A percentile compares a stretch with the other conserved stretches of the same genome.
Conservation (phyloP, 2,888 invertebrate genomes). For the Neelides folsomi region DNA sequence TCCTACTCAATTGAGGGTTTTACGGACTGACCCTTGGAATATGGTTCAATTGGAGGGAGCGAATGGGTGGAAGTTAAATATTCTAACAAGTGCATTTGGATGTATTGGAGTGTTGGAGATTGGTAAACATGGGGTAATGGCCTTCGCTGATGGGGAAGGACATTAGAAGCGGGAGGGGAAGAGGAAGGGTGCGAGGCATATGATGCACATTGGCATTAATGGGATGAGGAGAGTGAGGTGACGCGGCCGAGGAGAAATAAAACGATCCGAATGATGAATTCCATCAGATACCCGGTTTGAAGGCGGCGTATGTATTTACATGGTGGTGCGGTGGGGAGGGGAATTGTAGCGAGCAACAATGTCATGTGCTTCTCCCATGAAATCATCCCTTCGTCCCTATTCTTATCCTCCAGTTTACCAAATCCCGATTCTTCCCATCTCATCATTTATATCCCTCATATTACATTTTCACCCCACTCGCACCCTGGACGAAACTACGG, state of each 20-base stretch:
- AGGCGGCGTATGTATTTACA: neutral
- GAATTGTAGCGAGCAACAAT: conserved; percentile 3
- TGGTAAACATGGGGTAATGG: too few relatives aligned
- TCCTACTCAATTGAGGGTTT: too few relatives aligned
- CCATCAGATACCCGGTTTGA: conserved; percentile 6
- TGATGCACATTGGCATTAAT: conserved; percentile 6
- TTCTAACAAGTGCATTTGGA: too few relatives aligned
- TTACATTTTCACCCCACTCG: conserved; percentile 17
- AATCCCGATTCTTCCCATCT: conserved; percentile 20
- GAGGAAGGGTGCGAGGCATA: conserved; percentile 7
- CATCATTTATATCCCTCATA: conserved; percentile 20
- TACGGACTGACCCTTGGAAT: too few relatives aligned
- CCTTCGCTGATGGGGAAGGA: neutral
- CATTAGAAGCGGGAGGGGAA: neutral
- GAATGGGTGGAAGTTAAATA: too few relatives aligned
- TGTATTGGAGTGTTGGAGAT: too few relatives aligned
- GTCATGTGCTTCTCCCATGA: conserved; percentile 5
- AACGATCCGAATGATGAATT: conserved; percentile 14
- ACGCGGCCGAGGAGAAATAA: conserved; percentile 7
- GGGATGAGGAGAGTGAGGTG: conserved; percentile 2
- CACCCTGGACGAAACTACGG: neutral
- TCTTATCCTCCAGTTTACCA: conserved; percentile 17
- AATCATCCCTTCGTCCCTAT: conserved; percentile 8
- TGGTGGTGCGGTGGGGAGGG: too few relatives aligned
- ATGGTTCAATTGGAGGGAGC: too few relatives aligned